Base-by-base conservation (phyloP, 2,113 vertebrate genomes). In the Sigmodon hispidus region DNA sequence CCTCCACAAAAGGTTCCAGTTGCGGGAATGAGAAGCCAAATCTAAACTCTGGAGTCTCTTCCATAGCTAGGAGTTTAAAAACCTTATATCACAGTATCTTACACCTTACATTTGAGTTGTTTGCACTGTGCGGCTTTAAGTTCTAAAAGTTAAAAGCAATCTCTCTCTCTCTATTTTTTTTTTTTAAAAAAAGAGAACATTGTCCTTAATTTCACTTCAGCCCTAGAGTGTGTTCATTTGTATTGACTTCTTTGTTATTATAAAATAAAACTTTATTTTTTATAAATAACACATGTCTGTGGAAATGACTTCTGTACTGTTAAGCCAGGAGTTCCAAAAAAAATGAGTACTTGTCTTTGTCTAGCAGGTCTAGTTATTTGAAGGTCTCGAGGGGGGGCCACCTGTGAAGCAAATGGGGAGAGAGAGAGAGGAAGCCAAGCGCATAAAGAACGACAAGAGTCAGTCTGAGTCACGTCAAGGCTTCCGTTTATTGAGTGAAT, bases 141-240 rank as follows among this genome's bases (percentile, higher is more conserved):
- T 89, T 80, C 31, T 52, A 22, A 95, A 93, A 24, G 8, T 85
- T 67, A 93, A 95, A 96, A 0, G 6, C 5, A 89, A 93, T 88
- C 1, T 13, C 22, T 17, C 26, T 69, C 26, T 69, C 29, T 96
- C 24, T n/a, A 73, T 43, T 96, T 50, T 16, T 96, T 7, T 48
- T 79, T 43, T 92, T 92, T 95, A 10, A 10, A 10, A 52, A 10
- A 10, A 40, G 21, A 75, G 12, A 29, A 36, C 16, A 69, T 95
- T 97, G 96, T 96, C 52, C 88, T 96, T 96, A 98, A 96, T 96
- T 96, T 26, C 55, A 48, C 26, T 43, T 89, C 96, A 96, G 59
- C 40, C n/a, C 40, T 43, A 31, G 57, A 94, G 87, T 5, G 0
- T 16, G 91, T 26, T 50, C 81, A 73, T 92, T 96, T 83, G 70